phyloP scores from a whole-genome alignment of 2,113 vertebrate species.

The Lophotis ruficrista region DNA sequence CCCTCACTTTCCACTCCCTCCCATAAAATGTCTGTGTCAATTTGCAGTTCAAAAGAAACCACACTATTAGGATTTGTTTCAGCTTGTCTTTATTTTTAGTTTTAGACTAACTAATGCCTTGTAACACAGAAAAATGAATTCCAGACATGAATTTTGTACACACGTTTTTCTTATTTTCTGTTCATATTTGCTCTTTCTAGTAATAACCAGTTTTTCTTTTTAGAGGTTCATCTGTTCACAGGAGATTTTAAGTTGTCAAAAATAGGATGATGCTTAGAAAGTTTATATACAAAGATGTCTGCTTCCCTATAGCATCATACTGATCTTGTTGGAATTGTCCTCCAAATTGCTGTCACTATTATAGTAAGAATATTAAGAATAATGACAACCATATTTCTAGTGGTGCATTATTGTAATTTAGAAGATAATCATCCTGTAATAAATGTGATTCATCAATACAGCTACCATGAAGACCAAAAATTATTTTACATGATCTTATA shows the following conservation, averaged over 20 bases:
- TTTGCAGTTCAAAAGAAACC: slow-evolving; percentile 33
- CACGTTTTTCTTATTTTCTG: slow-evolving; percentile 18
- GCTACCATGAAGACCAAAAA: neutral
- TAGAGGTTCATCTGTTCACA: neutral
- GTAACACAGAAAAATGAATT: neutral
- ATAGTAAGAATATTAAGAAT: neutral
- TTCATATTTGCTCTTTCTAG: slow-evolving; percentile 27
- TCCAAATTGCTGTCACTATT: neutral
- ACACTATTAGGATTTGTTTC: slow-evolving; percentile 13
- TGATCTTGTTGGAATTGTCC: neutral
- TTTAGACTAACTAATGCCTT: slow-evolving; percentile 5
- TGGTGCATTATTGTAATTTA: neutral
- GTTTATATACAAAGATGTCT: neutral
- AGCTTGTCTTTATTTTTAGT: slow-evolving; percentile 50
- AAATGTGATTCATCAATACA: neutral
- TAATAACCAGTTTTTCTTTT: neutral
- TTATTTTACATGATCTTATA: accelerated
- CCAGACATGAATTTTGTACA: neutral
- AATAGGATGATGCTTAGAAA: neutral
- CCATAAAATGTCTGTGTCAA: neutral
- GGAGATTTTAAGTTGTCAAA: neutral
- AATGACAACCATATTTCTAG: neutral
- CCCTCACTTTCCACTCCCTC: neutral
- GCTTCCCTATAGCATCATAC: neutral
- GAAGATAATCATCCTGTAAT: neutral